phyloP scores from a whole-genome alignment of 2,113 vertebrate genomes.

The Tupaia chinensis region DNA sequence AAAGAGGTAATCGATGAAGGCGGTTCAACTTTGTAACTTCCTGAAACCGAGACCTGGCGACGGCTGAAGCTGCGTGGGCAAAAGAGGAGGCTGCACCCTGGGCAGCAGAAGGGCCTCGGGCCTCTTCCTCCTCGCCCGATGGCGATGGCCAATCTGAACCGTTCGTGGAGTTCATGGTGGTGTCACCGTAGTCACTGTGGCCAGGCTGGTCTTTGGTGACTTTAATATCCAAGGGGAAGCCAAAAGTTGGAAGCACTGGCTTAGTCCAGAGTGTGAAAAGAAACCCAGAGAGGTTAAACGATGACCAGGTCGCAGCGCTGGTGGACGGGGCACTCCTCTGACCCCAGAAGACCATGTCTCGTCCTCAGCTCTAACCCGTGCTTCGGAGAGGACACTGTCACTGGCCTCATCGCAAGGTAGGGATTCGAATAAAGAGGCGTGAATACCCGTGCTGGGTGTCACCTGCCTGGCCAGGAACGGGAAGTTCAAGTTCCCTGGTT shows the following conservation, averaged over 20 bases:
- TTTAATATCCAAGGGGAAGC: slow-evolving; percentile 4
- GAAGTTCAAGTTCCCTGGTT: not conserved
- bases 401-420: not conserved
- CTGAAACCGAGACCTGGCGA: not conserved
- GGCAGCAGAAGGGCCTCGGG: not conserved
- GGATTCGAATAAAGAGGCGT: not conserved
- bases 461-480: not conserved
- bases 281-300: not conserved
- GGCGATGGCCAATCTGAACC: not conserved
- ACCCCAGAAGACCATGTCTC: not conserved
- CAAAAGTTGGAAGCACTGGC: not conserved
- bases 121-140: not conserved
- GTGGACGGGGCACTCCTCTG: not conserved
- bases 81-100: not conserved
- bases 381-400: not conserved
- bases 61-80: not conserved
- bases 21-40: slow-evolving; percentile 25
- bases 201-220: not conserved
- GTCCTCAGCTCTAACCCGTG: not conserved
- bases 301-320: not conserved
- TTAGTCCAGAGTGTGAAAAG: not conserved
- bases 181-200: not conserved
- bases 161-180: not conserved
- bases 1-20: not conserved
- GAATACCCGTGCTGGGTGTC: not conserved